phyloP scores from a whole-genome alignment of 2,113 vertebrate genomes.

The Arenaria interpres region DNA sequence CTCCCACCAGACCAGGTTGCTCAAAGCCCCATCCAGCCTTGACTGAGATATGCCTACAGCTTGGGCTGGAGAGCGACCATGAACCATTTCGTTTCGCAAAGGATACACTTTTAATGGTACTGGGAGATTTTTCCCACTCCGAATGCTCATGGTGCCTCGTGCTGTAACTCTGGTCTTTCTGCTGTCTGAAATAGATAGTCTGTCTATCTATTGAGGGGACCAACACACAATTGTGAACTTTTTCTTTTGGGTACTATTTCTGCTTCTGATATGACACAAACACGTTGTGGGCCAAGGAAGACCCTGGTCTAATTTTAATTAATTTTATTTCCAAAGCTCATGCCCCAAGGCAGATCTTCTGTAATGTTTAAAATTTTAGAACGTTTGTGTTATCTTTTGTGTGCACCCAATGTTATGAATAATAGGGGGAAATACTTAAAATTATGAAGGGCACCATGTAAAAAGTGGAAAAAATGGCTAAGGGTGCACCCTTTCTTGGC shows the following conservation, averaged over 20 bases:
- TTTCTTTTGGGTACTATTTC: not conserved
- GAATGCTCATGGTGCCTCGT: not conserved
- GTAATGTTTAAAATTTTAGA: not conserved
- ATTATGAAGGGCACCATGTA: not conserved
- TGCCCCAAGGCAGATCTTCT: not conserved
- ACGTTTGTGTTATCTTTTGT: not conserved
- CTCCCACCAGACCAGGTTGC: too few relatives aligned
- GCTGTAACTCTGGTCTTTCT: not conserved
- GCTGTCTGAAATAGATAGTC: too few relatives aligned
- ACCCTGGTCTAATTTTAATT: not conserved
- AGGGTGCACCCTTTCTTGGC: not conserved
- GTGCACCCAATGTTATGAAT: not conserved
- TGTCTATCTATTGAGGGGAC: not conserved
- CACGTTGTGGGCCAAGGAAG: not conserved
- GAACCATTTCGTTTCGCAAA: not conserved
- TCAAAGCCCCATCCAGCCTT: too few relatives aligned
- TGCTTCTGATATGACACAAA: not conserved
- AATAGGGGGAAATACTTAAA: not conserved
- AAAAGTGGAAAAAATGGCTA: not conserved
- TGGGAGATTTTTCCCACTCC: not conserved
- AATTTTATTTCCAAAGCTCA: not conserved
- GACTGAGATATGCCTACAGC: not conserved
- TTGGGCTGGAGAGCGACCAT: not conserved
- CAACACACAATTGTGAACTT: not conserved
- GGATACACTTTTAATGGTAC: not conserved